phyloP scores from a whole-genome alignment of 1,140 invertebrate genomes.

The Ceratina japonica region DNA sequence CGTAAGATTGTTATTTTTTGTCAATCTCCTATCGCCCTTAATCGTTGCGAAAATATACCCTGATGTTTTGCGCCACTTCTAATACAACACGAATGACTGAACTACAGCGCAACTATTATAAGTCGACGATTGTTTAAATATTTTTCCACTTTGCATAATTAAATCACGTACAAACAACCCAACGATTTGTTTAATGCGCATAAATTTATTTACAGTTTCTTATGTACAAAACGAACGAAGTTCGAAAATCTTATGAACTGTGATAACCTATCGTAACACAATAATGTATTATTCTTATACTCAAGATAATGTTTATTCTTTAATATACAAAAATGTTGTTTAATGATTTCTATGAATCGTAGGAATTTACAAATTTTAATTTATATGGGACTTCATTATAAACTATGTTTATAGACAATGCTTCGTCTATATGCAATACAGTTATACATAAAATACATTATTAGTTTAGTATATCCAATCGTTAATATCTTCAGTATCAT shows the following conservation, averaged over 20 bases:
- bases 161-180: not conserved
- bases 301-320: slow-evolving; percentile 23
- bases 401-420: not conserved
- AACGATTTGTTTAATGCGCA: not conserved
- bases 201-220: not conserved
- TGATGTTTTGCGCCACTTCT: slow-evolving; percentile 48
- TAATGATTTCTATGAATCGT: not conserved
- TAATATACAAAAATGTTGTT: not conserved
- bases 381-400: not conserved
- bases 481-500: slow-evolving; percentile 51
- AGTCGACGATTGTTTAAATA: slow-evolving; percentile 2
- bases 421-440: not conserved
- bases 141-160: not conserved
- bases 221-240: slow-evolving; percentile 17
- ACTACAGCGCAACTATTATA: slow-evolving; percentile 44
- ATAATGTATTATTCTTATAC: not conserved
- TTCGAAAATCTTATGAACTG: not conserved
- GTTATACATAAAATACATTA: slow-evolving; percentile 17
- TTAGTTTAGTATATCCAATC: slow-evolving; percentile 18
- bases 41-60: slow-evolving; percentile 26
- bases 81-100: slow-evolving; percentile 32
- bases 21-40: not conserved
- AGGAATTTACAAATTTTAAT: not conserved
- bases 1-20: slow-evolving; percentile 1
- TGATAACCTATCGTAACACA: slow-evolving; percentile 6